Evolutionary conservation across 2,797 vertebrate species (phyloP), one percentile per base, ranked within the genome.

Genomic region (Glyptemys insculpta): DNA sequence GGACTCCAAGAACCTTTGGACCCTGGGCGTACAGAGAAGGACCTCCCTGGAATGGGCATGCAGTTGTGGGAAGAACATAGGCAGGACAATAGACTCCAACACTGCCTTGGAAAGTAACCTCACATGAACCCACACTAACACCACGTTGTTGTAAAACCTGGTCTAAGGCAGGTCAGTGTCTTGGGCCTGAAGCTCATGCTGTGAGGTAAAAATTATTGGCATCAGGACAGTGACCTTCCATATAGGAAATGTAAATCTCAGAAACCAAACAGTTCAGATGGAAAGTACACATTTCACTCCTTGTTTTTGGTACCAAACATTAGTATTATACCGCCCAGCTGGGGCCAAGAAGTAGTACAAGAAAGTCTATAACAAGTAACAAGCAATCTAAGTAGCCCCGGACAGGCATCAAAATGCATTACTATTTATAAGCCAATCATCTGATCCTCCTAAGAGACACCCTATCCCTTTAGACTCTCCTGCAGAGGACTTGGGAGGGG

Each of bases 371-470:
- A 47, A 78, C 78, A 49, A 91, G 49, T 19, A 82, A n/a, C 41
- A 2, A 1, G 0, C 34, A 25, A 81, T 82, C 2, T 0, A 85
- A 86, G 76, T 21, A 94, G 94, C 87, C 89, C 91, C 16, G 76
- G 90, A 76, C 85, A 80, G 85, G 88, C 92, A 89, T 92, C 59
- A 62, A 34, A 62, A 62, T 34, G 62, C 34, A 65, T 93, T 96
- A 91, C 96, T 96, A 96, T 96, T 96, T 97, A 96, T 97, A 96
- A 94, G n/a, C 76, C 86, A 62, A 94, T 95, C 83, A 97, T 85
- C 87, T 90, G 97, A 97, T 96, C 65, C 87, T 96, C 95, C 5
- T 0, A 47, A 56, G 93, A 95, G 96, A 96, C 94, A 97, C 92
- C 92, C 89, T 93, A 83, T 31, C 94, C 94, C 89, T 68, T 52